Evolutionary conservation across 1,140 invertebrate species (phyloP), one percentile per base, ranked within the genome.

Genomic region (Procambarus clarkii): DNA sequence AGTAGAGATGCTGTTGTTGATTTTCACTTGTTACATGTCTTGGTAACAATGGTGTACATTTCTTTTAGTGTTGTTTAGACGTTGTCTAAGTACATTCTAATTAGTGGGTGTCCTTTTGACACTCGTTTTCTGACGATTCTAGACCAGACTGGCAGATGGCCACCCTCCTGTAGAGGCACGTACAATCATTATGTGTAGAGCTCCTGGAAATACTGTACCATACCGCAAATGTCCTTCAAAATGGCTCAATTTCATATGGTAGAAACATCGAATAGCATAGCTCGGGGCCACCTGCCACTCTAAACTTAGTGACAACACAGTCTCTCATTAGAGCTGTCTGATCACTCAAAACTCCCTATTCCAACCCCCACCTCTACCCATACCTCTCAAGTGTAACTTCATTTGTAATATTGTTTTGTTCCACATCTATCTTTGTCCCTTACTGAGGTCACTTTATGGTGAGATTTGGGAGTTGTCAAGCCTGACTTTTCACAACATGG

Each of bases 61-160:
- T 91, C 89, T 91, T 81, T 91, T 86, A 78, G 90, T 91, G 90
- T 91, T 86, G 84, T 91, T 91, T 91, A 86, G 90, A 91, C 90
- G 83, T 91, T 91, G 90, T 91, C 90, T 86, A 86, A 79, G 90
- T 86, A 86, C 82, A 89, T 82, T 89, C 64, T 82, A 89, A 69
- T 89, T 79, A 77, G 80, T 89, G 87, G 34, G 79, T 89, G 87
- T 89, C 87, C 80, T 83, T 83, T 88, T 89, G 79, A 82, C 80
- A 89, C 64, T 54, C 87, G 34, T 54, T 89, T 83, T 89, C 87
- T 89, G 69, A 88, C 44, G 76, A 79, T 79, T 88, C 76, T 77
- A 64, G 50, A 45, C 80, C 50, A 88, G 86, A 88, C 86, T 88
- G 86, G 86, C 86, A 88, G 86, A 88, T 88, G 86, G 86, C 78